Percentiles rank a stretch among this genome's conserved stretches.
Evolutionary conservation across 2,888 invertebrate genomes (phyloP).

Genomic region (Sisyra nigra): DNA sequence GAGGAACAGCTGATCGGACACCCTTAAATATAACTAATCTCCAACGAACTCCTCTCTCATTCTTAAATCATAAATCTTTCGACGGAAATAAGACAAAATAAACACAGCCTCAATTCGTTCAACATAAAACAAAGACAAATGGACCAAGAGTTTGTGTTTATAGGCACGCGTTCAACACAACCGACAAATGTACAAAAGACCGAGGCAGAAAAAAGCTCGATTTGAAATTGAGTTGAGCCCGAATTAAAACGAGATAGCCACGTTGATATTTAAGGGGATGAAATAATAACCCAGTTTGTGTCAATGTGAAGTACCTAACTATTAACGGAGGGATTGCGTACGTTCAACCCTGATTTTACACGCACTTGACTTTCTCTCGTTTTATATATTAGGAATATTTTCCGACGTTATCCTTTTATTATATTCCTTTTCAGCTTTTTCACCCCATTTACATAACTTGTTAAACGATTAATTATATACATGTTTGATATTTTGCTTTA

Average conservation of each 20-base stretch:
- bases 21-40: neutral
- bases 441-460: constrained; percentile 22
- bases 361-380: constrained; percentile 34
- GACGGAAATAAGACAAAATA: neutral
- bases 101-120: neutral
- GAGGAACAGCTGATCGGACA: too few relatives aligned
- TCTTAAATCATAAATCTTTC: neutral
- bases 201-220: neutral
- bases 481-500: too few relatives aligned
- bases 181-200: too few relatives aligned
- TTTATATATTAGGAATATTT: too few relatives aligned
- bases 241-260: neutral
- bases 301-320: neutral
- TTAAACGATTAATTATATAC: constrained; percentile 5
- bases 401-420: too few relatives aligned
- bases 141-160: neutral
- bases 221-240: neutral
- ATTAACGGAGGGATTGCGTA: constrained; percentile 9
- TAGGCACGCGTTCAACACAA: neutral
- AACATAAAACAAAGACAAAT: constrained; percentile 1
- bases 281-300: too few relatives aligned
- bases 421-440: too few relatives aligned
- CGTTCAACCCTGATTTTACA: constrained; percentile 37
- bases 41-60: neutral
- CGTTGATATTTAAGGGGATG: neutral